phyloP scores from a whole-genome alignment of 2,113 vertebrate species.

The Myanophis thanlyinensis region DNA sequence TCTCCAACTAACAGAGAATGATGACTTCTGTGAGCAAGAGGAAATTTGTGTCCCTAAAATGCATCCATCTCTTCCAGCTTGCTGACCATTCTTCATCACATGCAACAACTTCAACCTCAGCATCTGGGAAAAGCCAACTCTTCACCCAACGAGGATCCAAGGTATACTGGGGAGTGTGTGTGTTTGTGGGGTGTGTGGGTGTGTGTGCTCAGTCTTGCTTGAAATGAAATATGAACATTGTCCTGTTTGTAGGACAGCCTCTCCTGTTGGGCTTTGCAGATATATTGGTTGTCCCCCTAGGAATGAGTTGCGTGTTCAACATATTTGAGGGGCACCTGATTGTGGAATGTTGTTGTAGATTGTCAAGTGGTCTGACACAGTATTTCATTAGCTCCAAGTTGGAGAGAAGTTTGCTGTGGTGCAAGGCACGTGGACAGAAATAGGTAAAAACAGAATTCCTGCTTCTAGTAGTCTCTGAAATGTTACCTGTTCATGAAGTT shows the following conservation, averaged over 20 bases:
- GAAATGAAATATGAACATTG: background rate
- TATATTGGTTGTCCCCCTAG: background rate
- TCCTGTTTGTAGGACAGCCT: background rate
- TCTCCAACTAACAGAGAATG: constrained; percentile 10
- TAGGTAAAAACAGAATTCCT: background rate
- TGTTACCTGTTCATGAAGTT: background rate
- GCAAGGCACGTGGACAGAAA: background rate
- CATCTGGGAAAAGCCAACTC: constrained; percentile 74
- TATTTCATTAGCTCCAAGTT: too few species aligned
- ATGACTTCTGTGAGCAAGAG: background rate
- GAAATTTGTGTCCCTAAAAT: background rate
- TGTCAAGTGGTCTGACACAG: background rate
- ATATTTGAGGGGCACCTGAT: background rate
- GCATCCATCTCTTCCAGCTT: constrained; percentile 57
- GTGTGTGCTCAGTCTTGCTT: constrained; percentile 2
- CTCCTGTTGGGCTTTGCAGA: background rate
- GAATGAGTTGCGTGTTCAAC: background rate
- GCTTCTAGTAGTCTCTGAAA: background rate
- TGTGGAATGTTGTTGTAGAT: background rate
- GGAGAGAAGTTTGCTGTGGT: background rate
- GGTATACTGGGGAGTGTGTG: constrained; percentile 60
- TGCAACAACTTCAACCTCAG: constrained; percentile 76
- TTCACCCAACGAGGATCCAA: constrained; percentile 75
- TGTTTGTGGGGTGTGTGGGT: too few species aligned
- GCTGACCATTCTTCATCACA: constrained; percentile 71